Conservation (phyloP, 2,797 vertebrate species). For the Neosilurus hyrtlii region DNA sequence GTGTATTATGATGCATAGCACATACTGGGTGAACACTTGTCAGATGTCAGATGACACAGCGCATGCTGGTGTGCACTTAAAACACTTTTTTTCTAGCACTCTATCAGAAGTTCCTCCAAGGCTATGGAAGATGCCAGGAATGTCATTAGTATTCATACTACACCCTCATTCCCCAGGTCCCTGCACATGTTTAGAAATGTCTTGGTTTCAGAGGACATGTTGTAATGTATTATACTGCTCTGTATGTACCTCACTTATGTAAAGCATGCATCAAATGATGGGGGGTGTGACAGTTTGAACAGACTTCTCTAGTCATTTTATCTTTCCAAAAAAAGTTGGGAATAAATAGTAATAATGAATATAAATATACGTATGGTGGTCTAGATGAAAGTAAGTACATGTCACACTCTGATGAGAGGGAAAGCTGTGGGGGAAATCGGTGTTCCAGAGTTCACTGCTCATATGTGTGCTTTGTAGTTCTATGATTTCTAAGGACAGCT, state of each 20-base stretch:
- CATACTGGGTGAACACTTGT: conserved; percentile 5
- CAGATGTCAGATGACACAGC: conserved; percentile 3
- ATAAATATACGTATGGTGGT: background rate
- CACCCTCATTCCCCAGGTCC: conserved; percentile 1
- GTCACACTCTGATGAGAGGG: background rate
- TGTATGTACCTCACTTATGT: conserved; percentile 12
- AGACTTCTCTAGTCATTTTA: background rate
- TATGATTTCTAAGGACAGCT: background rate
- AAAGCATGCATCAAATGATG: background rate
- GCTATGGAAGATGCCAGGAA: conserved; percentile 14
- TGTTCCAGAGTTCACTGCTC: background rate
- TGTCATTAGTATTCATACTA: conserved; percentile 15
- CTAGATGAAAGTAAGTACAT: background rate
- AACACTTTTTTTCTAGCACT: background rate
- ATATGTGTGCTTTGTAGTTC: background rate
- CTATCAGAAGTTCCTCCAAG: conserved; percentile 15
- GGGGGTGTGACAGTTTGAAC: too few species aligned
- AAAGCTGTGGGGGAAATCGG: background rate
- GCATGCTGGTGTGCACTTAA: background rate
- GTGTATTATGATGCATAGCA: conserved; percentile 8
- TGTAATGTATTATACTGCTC: background rate
- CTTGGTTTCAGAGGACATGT: background rate
- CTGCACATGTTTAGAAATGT: conserved; percentile 26
- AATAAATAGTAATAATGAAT: conserved; percentile 7
- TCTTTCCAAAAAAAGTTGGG: background rate